Evolutionary conservation across 2,888 invertebrate genomes (phyloP).

Genomic region (Chalcis sispes): DNA sequence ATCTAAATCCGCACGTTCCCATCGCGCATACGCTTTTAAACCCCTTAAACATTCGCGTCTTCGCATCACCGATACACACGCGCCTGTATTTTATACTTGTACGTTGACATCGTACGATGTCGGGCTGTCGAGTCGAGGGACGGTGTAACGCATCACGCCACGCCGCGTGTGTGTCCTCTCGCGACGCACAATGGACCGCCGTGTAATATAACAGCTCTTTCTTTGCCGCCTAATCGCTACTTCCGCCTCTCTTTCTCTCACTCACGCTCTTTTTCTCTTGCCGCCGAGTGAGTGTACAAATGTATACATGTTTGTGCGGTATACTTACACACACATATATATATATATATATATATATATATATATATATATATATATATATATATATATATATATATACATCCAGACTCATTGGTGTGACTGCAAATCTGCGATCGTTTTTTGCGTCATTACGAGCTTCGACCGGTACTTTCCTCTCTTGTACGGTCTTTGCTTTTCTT

Average conservation of each 20-base stretch:
- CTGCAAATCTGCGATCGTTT: constrained; percentile 31
- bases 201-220: constrained; percentile 73
- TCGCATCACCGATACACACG: too few species aligned
- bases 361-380: too few species aligned
- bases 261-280: neutral
- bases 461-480: constrained; percentile 19
- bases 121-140: too few species aligned
- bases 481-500: constrained; percentile 4
- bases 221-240: constrained; percentile 74
- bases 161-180: constrained; percentile 66
- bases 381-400: too few species aligned
- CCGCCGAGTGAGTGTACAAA: constrained; percentile 27
- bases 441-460: constrained; percentile 5
- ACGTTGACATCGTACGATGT: too few species aligned
- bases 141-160: constrained; percentile 4
- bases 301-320: too few species aligned
- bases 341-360: too few species aligned
- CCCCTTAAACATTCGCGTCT: too few species aligned
- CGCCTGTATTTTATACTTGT: too few species aligned
- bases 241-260: constrained; percentile 68
- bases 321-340: too few species aligned
- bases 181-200: constrained; percentile 70
- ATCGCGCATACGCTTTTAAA: too few species aligned
- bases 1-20: too few species aligned
- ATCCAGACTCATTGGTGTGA: neutral